Percentiles rank a stretch among this genome's conserved stretches.
Conservation (phyloP, 2,113 vertebrate species). For the Heloderma charlesbogerti region DNA sequence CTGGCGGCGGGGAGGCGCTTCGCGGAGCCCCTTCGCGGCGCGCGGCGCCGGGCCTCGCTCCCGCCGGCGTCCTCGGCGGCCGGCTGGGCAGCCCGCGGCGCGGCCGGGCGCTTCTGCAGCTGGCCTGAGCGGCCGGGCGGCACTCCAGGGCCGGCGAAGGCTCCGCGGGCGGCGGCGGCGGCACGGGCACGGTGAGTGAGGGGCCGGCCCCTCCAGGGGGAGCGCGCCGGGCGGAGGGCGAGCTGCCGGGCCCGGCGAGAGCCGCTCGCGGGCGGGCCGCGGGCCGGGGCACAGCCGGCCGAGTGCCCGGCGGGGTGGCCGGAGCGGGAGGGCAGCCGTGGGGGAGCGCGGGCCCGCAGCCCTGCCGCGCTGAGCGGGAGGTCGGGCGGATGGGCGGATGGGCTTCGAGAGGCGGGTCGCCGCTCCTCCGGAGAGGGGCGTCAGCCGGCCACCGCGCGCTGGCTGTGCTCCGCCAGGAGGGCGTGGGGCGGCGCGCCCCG, state of each 20-base stretch:
- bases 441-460: background rate
- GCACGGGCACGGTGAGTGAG: background rate
- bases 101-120: background rate
- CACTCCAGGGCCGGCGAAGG: background rate
- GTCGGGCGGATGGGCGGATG: background rate
- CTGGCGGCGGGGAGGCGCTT: background rate
- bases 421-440: background rate
- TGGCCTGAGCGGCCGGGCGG: background rate
- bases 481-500: background rate
- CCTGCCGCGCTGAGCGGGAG: background rate
- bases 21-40: fast-evolving
- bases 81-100: background rate
- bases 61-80: background rate
- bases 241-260: background rate
- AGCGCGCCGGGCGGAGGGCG: background rate
- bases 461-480: background rate
- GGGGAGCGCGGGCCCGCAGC: background rate
- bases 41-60: background rate
- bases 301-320: too few species aligned
- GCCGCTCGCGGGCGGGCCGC: too few species aligned
- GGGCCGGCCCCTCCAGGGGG: background rate
- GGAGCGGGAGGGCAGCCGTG: fast-evolving
- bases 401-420: background rate
- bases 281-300: background rate
- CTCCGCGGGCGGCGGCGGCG: background rate